These are phyloP conservation scores for Prinia subflava DNA, from an alignment of 2,113 vertebrate genomes.

Conservation along the genomic window DNA sequence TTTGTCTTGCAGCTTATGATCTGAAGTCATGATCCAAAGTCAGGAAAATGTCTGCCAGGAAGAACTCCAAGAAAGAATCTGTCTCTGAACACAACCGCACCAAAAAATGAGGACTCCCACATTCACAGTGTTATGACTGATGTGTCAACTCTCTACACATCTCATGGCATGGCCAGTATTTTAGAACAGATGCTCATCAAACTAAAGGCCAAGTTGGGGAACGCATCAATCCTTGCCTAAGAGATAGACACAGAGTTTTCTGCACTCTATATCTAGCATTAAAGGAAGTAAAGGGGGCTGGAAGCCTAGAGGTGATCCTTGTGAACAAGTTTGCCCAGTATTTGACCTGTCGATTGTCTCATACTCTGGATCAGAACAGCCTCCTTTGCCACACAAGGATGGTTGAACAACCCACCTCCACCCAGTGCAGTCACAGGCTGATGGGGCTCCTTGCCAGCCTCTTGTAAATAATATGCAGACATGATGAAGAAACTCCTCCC, in stretches of 20 bases:
- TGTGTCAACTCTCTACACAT: neutral
- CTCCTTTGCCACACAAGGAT: neutral
- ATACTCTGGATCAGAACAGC: neutral
- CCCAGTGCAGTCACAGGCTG: accelerated
- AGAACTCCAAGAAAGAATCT: neutral
- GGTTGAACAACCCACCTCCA: neutral
- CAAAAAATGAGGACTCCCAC: neutral
- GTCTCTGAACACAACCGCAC: neutral
- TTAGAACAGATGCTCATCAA: neutral
- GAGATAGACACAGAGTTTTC: neutral
- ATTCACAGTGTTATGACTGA: neutral
- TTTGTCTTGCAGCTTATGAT: neutral
- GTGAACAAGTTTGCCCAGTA: neutral
- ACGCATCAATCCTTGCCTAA: neutral
- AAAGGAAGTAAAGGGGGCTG: neutral
- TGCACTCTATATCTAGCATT: neutral
- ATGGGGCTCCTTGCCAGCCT: neutral
- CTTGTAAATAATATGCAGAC: neutral
- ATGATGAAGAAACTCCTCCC: neutral
- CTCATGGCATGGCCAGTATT: neutral
- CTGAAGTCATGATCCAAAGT: neutral
- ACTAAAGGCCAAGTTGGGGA: neutral
- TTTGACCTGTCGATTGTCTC: neutral
- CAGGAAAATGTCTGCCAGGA: neutral
- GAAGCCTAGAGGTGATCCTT: neutral